Percentiles rank a stretch among this genome's conserved stretches.
Evolutionary conservation across 2,797 vertebrate genomes (phyloP).

Genomic region (Malurus splendens): DNA sequence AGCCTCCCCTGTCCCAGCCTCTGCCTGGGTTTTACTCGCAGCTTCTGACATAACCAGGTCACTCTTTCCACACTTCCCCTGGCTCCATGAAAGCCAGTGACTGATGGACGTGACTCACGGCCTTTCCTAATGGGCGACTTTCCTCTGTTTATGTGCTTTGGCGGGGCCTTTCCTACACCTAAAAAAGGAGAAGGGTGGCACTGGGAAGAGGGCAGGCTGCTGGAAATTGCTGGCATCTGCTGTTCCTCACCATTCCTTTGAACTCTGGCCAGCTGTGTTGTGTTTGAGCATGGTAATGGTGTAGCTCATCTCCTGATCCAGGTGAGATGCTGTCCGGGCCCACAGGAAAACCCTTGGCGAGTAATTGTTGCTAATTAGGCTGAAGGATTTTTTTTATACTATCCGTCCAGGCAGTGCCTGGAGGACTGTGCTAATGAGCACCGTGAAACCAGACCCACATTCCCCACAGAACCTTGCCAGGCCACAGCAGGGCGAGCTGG

Average conservation of each 20-base stretch:
- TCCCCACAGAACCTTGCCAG: not conserved
- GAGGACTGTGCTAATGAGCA: not conserved
- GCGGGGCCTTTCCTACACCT: not conserved
- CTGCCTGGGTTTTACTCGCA: not conserved
- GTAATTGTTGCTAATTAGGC: constrained; percentile 35
- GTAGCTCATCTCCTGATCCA: not conserved
- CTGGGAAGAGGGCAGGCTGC: not conserved
- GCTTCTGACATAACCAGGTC: constrained; percentile 53
- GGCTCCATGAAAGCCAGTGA: not conserved
- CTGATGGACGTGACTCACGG: constrained; percentile 24
- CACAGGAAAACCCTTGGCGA: not conserved
- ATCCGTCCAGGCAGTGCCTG: not conserved
- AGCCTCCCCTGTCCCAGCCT: constrained; percentile 9
- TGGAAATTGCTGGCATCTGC: not conserved
- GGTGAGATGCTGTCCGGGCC: not conserved
- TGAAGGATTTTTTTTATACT: not conserved
- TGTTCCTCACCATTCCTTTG: not conserved
- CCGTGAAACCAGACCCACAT: not conserved
- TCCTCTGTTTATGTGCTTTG: not conserved
- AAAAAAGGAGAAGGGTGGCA: constrained; percentile 13
- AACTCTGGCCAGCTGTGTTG: not conserved
- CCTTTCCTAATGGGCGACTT: not conserved
- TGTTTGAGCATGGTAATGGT: not conserved
- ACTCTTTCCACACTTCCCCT: constrained; percentile 45
- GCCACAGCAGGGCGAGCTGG: not conserved